Evolutionary conservation across 2,797 vertebrate species (phyloP), one percentile per base, ranked within the genome.

Genomic region (Kryptopterus vitreolus): DNA sequence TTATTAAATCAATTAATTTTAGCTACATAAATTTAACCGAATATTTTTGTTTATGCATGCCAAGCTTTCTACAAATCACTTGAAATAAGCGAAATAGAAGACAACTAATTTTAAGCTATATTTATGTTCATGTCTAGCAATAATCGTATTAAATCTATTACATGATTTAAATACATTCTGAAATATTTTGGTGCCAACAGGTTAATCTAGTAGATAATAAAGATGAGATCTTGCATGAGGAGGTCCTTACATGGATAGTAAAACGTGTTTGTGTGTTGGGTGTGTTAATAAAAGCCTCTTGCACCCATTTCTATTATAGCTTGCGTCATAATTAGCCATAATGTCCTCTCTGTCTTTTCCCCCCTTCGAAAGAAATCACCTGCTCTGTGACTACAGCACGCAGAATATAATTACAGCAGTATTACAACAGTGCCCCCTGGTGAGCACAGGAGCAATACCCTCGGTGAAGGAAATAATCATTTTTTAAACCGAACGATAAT

Each of bases 371-470:
- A 57, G 52, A 72, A 72, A 22, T 48, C 33, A 73, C 13, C 55
- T 75, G 57, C 15, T n/a, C 26, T 16, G n/a, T 50, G 73, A 48
- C 20, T 31, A 75, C 18, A 43, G 24, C 16, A 11, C 48, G 1
- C 31, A 57, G n/a, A 46, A 59, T 43, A 43, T 74, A n/a, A n/a
- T n/a, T n/a, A n/a, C n/a, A 26, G 26, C 4, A 52, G 29, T 38
- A 26, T 68, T 68, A 59, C 71, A 75, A 59, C 26, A 76, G 62
- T 66, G 22, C 72, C 72, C 43, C 79, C 79, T 81, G 29, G 29
- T 76, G 79, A n/a, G 48, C 29, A 1, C 3, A 26, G 29, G 35
- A 68, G 53, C 8, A 59, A 59, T 26, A 76, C 15, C n/a, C 9
- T 29, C 29, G 8, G 20, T 33, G 2, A 15, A 69, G 15, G 4